phyloP scores from a whole-genome alignment of 2,797 vertebrate species.

The Gorsachius magnificus region DNA sequence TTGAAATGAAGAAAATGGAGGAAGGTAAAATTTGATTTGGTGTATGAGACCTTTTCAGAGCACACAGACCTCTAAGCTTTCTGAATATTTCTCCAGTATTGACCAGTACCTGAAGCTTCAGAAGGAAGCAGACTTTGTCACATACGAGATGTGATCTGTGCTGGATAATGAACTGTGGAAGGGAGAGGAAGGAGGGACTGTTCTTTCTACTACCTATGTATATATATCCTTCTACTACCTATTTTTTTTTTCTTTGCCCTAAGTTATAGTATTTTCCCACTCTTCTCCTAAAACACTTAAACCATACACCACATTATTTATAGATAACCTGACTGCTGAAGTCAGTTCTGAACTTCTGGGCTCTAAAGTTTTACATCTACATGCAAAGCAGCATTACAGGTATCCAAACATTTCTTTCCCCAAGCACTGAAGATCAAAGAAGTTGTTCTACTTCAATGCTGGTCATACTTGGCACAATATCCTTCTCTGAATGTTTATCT shows the following conservation, averaged over 20 bases:
- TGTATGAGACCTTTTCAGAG: not conserved
- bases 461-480: not conserved
- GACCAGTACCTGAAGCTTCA: not conserved
- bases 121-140: not conserved
- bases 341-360: not conserved
- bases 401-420: not conserved
- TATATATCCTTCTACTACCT: no score
- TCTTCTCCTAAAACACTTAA: not conserved
- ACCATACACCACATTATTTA: not conserved
- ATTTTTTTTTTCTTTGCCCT: not conserved
- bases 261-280: not conserved
- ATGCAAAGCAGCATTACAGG: not conserved
- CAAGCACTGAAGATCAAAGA: not conserved
- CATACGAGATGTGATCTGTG: not conserved
- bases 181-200: not conserved
- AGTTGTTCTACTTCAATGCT: not conserved
- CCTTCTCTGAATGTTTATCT: not conserved
- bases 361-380: not conserved
- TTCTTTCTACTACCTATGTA: not conserved
- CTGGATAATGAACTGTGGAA: not conserved
- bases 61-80: not conserved
- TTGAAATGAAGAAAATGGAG: conserved; percentile 57
- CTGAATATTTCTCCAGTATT: not conserved
- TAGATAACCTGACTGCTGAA: not conserved
- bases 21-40: conserved; percentile 6